Percentiles rank a stretch among this genome's conserved stretches.
Conservation (phyloP, 2,797 vertebrate species). For the Pipistrellus pipistrellus region DNA sequence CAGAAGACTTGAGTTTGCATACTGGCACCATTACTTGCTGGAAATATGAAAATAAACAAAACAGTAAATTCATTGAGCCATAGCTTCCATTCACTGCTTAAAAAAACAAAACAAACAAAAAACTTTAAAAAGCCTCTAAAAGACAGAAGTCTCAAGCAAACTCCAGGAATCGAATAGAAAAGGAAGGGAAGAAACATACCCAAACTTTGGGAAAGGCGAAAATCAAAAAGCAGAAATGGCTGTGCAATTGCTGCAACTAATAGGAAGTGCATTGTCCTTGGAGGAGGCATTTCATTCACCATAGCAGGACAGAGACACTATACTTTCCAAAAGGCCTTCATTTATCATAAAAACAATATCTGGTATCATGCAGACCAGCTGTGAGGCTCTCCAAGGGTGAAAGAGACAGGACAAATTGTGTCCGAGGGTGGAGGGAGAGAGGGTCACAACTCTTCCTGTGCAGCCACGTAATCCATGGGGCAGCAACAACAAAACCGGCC, state of each 20-base stretch:
- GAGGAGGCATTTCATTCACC: slow-evolving; percentile 73
- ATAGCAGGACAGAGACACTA: slow-evolving; percentile 67
- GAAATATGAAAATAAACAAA: slow-evolving; percentile 13
- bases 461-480: slow-evolving; percentile 44
- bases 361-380: slow-evolving; percentile 85
- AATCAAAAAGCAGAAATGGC: slow-evolving; percentile 70
- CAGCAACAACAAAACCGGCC: slow-evolving; percentile 52
- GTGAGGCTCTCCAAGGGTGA: slow-evolving; percentile 84
- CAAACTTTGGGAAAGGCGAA: slow-evolving; percentile 72
- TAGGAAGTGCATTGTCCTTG: slow-evolving; percentile 78
- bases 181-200: slow-evolving; percentile 60
- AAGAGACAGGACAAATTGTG: slow-evolving; percentile 84
- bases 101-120: slow-evolving; percentile 62
- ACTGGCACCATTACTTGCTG: background rate
- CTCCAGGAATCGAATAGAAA: slow-evolving; percentile 60
- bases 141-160: slow-evolving; percentile 57
- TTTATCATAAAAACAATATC: slow-evolving; percentile 86
- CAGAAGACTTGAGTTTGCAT: slow-evolving; percentile 23
- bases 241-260: slow-evolving; percentile 61
- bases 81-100: background rate
- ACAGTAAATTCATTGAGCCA: background rate
- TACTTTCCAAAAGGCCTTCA: slow-evolving; percentile 79
- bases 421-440: slow-evolving; percentile 76
- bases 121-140: slow-evolving; percentile 65
- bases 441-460: slow-evolving; percentile 68